Base-by-base conservation (phyloP, 2,888 invertebrate genomes). In the Thelaira solivaga region DNA sequence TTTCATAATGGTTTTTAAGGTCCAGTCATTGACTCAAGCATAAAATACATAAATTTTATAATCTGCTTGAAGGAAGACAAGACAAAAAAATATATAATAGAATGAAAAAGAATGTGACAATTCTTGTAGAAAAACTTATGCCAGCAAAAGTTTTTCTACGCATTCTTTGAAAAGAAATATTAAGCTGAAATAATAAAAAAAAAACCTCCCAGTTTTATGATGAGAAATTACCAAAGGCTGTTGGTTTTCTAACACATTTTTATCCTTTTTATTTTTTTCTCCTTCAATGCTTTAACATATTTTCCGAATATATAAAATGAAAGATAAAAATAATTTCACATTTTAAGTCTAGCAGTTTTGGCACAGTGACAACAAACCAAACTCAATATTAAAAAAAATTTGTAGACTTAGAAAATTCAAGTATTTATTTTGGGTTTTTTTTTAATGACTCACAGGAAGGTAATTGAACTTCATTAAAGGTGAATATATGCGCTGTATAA, bases 91-190 rank as follows among this genome's bases (percentile, higher is more conserved):
- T n/a, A n/a, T n/a, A n/a, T n/a, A n/a, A n/a, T n/a, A n/a, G n/a
- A n/a, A n/a, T n/a, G n/a, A n/a, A n/a, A n/a, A n/a, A n/a, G n/a
- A n/a, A n/a, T n/a, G n/a, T n/a, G 49, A 24, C 26, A 57, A 69
- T 6, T 68, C 51, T 68, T 43, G 5, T 59, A 51, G 62, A 11
- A 71, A 72, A 74, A 57, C 73, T 68, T 74, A 64, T 71, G 76
- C 36, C 43, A 75, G 80, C 69, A 73, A 80, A 81, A 77, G 79
- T 80, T 80, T 77, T 81, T 79, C 47, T 69, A 72, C 73, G 69
- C 72, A 80, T 67, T 77, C 74, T 68, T 64, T 41, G 2, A 59
- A 59, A 80, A 80, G 76, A 80, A 81, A 80, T 81, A 81, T 81
- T 77, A 64, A 65, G 55, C 62, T 47, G 31, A 61, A 61, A 49